A percentile compares a stretch with the other conserved stretches of the same genome.
These are phyloP conservation scores for Leptinotarsa rubiginosa DNA, from an alignment of 2,888 invertebrate species.

Conservation along the genomic window DNA sequence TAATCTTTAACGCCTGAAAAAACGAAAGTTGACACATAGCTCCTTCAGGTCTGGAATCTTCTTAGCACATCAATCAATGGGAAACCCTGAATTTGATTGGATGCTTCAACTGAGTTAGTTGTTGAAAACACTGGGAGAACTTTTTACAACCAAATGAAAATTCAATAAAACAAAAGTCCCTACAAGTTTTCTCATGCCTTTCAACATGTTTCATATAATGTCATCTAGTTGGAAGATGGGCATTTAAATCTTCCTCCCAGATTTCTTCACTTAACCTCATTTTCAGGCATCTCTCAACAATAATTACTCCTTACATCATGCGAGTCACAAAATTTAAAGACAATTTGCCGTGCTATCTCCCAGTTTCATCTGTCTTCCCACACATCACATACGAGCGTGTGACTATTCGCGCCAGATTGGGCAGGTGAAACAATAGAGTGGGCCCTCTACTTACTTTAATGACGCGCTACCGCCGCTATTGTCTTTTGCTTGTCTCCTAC, in stretches of 20 bases:
- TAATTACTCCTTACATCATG: slow-evolving; percentile 24
- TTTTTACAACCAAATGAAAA: too few species aligned
- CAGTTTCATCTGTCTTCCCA: slow-evolving; percentile 49
- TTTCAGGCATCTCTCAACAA: neutral
- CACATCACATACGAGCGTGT: slow-evolving; percentile 52
- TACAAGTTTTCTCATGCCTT: too few species aligned
- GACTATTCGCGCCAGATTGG: slow-evolving; percentile 51
- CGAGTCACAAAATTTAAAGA: slow-evolving; percentile 26
- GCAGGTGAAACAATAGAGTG: slow-evolving; percentile 46
- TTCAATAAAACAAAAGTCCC: too few species aligned
- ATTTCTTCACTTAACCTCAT: slow-evolving; percentile 11
- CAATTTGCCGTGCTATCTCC: slow-evolving; percentile 35
- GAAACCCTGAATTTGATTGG: too few species aligned
- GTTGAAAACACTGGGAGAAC: too few species aligned
- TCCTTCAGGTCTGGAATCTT: too few species aligned
- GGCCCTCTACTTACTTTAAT: slow-evolving; percentile 41
- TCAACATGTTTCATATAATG: too few species aligned
- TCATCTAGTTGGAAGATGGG: neutral
- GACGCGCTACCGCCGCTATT: slow-evolving; percentile 43
- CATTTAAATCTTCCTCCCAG: neutral
- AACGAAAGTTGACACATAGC: too few species aligned
- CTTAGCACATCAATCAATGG: too few species aligned
- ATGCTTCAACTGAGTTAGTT: too few species aligned
- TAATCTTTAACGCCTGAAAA: too few species aligned
- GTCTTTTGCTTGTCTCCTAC: slow-evolving; percentile 36